phyloP scores from a whole-genome alignment of 2,797 vertebrate genomes.

The Prionace glauca region DNA sequence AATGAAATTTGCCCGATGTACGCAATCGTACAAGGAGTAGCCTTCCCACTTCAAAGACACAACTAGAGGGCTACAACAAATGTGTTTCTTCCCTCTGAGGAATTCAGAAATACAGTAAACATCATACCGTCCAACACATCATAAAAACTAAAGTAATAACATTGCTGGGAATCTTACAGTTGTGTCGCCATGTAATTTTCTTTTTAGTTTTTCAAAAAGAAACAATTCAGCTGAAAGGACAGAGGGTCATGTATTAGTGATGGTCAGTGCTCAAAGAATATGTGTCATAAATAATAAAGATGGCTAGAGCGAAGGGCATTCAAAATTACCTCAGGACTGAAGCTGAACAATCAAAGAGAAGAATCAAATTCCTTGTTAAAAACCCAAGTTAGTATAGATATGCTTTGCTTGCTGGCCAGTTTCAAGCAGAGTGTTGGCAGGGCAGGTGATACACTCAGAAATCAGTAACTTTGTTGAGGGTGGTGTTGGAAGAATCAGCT shows the following conservation, averaged over 20 bases:
- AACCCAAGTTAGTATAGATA: constrained; percentile 60
- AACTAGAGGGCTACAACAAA: constrained; percentile 46
- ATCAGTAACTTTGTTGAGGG: neutral
- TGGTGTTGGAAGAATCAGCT: neutral
- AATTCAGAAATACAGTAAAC: neutral
- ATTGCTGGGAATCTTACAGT: neutral
- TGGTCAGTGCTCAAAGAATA: constrained; percentile 99
- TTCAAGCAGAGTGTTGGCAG: neutral
- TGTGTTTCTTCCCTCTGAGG: constrained; percentile 40
- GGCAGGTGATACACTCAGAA: neutral
- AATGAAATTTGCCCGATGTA: constrained; percentile 40
- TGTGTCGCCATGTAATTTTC: neutral
- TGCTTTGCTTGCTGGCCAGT: constrained; percentile 50
- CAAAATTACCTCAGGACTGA: constrained; percentile 76
- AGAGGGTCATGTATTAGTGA: constrained; percentile 99
- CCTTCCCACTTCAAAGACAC: constrained; percentile 42
- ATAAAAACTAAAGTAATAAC: constrained; percentile 21
- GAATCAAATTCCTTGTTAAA: constrained; percentile 85
- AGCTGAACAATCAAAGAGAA: constrained; percentile 84
- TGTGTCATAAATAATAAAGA: constrained; percentile 99
- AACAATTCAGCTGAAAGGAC: constrained; percentile 95
- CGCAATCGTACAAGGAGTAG: constrained; percentile 54
- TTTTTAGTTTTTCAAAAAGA: constrained; percentile 87
- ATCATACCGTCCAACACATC: neutral
- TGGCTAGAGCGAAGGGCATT: constrained; percentile 85